A percentile compares a stretch with the other conserved stretches of the same genome.
These are phyloP conservation scores for Ceratothoa steindachneri DNA, from an alignment of 2,888 invertebrate genomes.

Conservation along the genomic window DNA sequence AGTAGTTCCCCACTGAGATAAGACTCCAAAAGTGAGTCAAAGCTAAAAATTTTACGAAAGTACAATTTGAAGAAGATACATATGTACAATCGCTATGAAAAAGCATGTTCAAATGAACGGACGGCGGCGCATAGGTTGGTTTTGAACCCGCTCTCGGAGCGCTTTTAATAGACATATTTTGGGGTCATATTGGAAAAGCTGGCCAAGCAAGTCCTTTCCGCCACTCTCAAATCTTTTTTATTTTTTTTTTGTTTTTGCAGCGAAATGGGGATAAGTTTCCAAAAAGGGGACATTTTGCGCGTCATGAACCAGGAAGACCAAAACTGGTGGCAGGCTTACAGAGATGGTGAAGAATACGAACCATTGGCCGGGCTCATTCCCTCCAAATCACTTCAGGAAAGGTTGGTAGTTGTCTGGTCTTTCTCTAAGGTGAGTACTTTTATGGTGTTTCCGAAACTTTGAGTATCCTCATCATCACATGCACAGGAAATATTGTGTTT, in stretches of 20 bases:
- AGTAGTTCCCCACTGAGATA: too few species aligned
- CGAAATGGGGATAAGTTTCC: slow-evolving; percentile 93
- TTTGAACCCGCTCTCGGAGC: too few species aligned
- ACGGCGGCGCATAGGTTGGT: too few species aligned
- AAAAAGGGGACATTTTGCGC: slow-evolving; percentile 94
- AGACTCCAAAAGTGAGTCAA: too few species aligned
- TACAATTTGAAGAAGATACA: too few species aligned
- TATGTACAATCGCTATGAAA: too few species aligned
- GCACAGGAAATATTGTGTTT: too few species aligned
- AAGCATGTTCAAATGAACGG: too few species aligned
- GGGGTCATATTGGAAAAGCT: too few species aligned
- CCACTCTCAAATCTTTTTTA: too few species aligned
- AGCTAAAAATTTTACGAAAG: too few species aligned
- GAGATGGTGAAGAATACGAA: slow-evolving; percentile 95
- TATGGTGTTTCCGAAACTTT: neutral
- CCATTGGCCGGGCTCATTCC: slow-evolving; percentile 93
- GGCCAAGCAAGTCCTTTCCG: too few species aligned
- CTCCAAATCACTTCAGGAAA: slow-evolving; percentile 82
- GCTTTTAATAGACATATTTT: neutral
- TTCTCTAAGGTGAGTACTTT: neutral
- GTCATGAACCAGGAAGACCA: slow-evolving; percentile 94
- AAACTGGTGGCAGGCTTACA: slow-evolving; percentile 98
- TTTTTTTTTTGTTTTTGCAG: slow-evolving; percentile 57
- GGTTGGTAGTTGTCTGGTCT: slow-evolving; percentile 53
- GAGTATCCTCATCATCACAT: neutral